phyloP scores from a whole-genome alignment of 1,140 invertebrate genomes.

The Chelonus insularis region DNA sequence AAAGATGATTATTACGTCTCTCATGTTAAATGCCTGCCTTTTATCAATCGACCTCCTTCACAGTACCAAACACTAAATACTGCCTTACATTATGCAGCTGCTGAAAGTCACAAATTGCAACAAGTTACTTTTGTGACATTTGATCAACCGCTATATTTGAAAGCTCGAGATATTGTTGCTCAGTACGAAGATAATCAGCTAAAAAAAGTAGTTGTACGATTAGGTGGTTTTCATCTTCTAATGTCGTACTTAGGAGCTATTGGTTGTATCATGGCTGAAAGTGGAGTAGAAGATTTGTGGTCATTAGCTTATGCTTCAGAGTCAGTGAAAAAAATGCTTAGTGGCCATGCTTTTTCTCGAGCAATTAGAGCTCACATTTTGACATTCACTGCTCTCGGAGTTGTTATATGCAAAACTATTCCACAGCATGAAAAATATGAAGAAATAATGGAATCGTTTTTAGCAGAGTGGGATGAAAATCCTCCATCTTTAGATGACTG shows the following conservation, averaged over 20 bases:
- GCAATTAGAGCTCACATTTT: slow-evolving; percentile 40
- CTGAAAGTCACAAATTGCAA: not conserved
- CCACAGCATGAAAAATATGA: not conserved
- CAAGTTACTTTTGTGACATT: slow-evolving; percentile 29
- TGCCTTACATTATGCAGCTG: slow-evolving; percentile 5
- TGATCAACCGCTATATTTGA: slow-evolving; percentile 29
- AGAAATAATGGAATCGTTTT: not conserved
- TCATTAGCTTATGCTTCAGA: slow-evolving; percentile 36
- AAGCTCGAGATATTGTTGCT: slow-evolving; percentile 28
- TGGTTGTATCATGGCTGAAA: slow-evolving; percentile 32
- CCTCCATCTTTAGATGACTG: too few species aligned
- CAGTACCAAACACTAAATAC: slow-evolving; percentile 5
- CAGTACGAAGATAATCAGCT: slow-evolving; percentile 27
- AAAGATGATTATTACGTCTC: too few species aligned
- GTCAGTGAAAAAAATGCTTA: slow-evolving; percentile 46
- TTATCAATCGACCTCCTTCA: slow-evolving; percentile 13
- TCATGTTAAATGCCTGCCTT: slow-evolving; percentile 34
- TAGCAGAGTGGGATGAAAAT: too few species aligned
- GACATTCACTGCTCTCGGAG: not conserved
- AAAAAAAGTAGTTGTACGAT: slow-evolving; percentile 35
- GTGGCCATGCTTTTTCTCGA: slow-evolving; percentile 43
- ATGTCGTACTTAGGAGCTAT: slow-evolving; percentile 36
- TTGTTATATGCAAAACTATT: not conserved
- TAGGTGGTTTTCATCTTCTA: slow-evolving; percentile 35
- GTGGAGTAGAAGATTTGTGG: slow-evolving; percentile 46